Conservation (phyloP, 2,797 vertebrate species). For the Mycteria americana region DNA sequence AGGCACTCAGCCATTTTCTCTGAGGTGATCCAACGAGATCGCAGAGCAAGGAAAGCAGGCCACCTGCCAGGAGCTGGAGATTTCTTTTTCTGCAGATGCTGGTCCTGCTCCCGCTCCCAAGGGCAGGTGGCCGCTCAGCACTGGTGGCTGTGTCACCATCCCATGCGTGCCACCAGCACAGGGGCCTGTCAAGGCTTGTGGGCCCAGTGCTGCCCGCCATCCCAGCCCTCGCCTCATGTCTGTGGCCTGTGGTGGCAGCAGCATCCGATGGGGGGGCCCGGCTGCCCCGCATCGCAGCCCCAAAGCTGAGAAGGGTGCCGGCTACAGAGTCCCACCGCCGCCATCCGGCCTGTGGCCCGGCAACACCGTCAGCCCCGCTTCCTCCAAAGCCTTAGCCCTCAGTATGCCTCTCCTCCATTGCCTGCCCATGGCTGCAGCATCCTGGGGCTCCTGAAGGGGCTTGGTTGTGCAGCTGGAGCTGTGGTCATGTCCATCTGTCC, state of each 20-base stretch:
- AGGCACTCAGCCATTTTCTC: constrained; percentile 13
- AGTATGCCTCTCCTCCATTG: neutral
- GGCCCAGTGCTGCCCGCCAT: neutral
- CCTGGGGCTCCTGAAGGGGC: neutral
- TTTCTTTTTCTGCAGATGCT: neutral
- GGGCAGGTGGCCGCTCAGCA: neutral
- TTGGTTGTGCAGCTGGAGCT: neutral
- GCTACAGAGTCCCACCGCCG: neutral
- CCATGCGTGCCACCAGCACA: rapidly evolving
- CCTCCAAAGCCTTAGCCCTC: neutral
- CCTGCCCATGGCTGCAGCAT: neutral
- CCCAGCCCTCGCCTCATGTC: rapidly evolving
- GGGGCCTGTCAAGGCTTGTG: neutral
- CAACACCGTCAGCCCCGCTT: rapidly evolving
- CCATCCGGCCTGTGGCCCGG: neutral
- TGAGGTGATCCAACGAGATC: rapidly evolving
- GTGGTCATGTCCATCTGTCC: neutral
- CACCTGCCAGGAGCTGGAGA: neutral
- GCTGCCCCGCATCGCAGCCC: neutral
- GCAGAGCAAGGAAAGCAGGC: rapidly evolving
- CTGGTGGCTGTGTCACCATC: neutral
- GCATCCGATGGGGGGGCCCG: neutral
- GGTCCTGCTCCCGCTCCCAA: neutral
- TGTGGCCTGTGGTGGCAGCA: neutral
- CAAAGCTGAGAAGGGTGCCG: neutral